Percentiles rank a stretch among this genome's conserved stretches.
These are phyloP conservation scores for Dasysyrphus tricinctus DNA, from an alignment of 2,888 invertebrate genomes.

Conservation along the genomic window DNA sequence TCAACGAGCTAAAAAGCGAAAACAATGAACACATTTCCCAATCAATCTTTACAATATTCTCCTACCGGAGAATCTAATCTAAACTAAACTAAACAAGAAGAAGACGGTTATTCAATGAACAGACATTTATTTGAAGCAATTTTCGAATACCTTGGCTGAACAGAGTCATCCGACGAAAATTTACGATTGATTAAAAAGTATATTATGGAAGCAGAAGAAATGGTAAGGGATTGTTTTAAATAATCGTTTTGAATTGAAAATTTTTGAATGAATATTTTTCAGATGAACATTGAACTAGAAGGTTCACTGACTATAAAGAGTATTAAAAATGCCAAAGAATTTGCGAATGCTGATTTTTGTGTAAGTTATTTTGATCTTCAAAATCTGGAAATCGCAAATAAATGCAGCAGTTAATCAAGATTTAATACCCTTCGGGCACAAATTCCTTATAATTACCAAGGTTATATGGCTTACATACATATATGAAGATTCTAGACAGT, in stretches of 20 bases:
- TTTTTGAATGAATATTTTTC: constrained; percentile 81
- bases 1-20: constrained; percentile 80
- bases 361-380: constrained; percentile 81
- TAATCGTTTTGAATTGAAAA: no score
- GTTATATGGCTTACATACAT: constrained; percentile 88
- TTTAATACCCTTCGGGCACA: constrained; percentile 87
- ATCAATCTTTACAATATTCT: constrained; percentile 88
- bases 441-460: constrained; percentile 84
- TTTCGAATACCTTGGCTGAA: constrained; percentile 89
- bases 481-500: constrained; percentile 87
- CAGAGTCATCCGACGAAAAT: constrained; percentile 78
- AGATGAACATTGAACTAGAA: constrained; percentile 88
- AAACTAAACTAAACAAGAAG: constrained; percentile 85
- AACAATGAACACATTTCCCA: constrained; percentile 77
- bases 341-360: constrained; percentile 82
- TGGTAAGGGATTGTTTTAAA: constrained; percentile 81
- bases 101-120: constrained; percentile 86
- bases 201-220: constrained; percentile 84
- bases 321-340: constrained; percentile 84
- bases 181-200: constrained; percentile 84
- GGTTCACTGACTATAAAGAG: constrained; percentile 88
- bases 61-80: constrained; percentile 87
- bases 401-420: constrained; percentile 88
- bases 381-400: constrained; percentile 87
- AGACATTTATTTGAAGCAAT: constrained; percentile 90